These are phyloP conservation scores for Magallana gigas DNA, from an alignment of 1,140 invertebrate genomes.

Conservation along the genomic window DNA sequence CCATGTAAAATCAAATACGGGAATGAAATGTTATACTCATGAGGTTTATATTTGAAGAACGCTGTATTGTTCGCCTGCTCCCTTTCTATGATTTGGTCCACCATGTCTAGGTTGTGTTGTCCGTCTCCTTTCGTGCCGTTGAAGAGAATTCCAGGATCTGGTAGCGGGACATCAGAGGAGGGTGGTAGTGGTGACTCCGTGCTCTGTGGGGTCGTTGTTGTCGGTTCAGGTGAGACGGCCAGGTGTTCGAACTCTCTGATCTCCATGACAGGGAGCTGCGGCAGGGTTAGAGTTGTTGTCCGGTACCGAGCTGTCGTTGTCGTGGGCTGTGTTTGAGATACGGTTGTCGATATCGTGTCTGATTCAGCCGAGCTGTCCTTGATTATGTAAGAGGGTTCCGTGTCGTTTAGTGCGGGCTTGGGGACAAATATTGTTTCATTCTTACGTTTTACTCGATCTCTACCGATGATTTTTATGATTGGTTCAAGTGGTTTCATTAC, in stretches of 20 bases:
- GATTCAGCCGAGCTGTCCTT: neutral
- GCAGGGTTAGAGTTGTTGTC: neutral
- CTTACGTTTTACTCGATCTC: conserved; percentile 4
- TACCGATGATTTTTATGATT: neutral
- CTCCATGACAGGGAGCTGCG: neutral
- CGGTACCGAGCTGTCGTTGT: neutral
- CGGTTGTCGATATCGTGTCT: neutral
- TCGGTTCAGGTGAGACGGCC: neutral
- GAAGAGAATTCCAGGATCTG: neutral
- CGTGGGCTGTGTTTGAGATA: neutral
- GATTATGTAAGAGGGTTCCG: neutral
- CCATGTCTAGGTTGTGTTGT: neutral
- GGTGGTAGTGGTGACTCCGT: neutral
- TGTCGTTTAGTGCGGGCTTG: neutral
- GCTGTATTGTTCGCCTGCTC: neutral
- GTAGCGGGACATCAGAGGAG: neutral
- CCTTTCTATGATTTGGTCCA: neutral
- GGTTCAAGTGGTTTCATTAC: conserved; percentile 26
- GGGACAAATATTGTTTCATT: conserved; percentile 8
- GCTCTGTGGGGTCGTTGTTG: neutral
- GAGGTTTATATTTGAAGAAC: conserved; percentile 9
- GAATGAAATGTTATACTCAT: neutral
- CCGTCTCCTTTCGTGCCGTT: neutral
- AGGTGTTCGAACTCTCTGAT: neutral
- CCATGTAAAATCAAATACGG: neutral